Evolutionary conservation across 2,888 invertebrate genomes (phyloP).

Genomic region (Oligia fasciuncula): DNA sequence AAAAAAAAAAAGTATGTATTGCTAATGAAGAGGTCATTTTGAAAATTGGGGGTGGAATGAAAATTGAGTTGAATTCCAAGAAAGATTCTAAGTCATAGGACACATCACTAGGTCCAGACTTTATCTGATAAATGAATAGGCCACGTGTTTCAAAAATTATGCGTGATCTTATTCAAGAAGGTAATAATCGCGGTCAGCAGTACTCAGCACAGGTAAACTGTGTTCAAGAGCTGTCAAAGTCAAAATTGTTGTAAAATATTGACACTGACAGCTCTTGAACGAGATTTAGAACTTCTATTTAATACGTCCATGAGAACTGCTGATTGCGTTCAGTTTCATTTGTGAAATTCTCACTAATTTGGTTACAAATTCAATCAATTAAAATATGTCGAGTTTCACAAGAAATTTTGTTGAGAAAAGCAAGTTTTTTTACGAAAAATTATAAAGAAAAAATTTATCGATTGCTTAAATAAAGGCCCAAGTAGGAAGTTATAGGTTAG

Average conservation of each 20-base stretch:
- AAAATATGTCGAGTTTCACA: not conserved
- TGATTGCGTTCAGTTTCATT: not conserved
- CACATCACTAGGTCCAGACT: not conserved
- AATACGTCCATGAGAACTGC: too few relatives aligned
- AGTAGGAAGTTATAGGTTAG: not conserved
- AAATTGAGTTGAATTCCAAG: too few relatives aligned
- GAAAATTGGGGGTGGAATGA: not conserved
- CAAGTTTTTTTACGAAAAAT: not conserved
- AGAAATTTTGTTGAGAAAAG: not conserved
- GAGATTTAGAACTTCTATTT: not conserved
- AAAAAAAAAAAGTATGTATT: too few relatives aligned
- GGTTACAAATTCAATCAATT: not conserved
- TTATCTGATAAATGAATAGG: not conserved
- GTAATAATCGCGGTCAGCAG: too few relatives aligned
- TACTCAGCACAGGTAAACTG: not conserved
- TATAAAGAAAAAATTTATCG: not conserved
- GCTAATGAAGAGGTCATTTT: not conserved
- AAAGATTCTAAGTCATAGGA: too few relatives aligned
- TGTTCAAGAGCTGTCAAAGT: not conserved
- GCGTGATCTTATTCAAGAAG: too few relatives aligned
- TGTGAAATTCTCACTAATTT: not conserved
- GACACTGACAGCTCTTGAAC: not conserved
- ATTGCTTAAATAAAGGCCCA: not conserved
- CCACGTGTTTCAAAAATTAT: too few relatives aligned
- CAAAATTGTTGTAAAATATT: not conserved